Base-by-base conservation (phyloP, 1,140 invertebrate species). In the Lethrus apterus region DNA sequence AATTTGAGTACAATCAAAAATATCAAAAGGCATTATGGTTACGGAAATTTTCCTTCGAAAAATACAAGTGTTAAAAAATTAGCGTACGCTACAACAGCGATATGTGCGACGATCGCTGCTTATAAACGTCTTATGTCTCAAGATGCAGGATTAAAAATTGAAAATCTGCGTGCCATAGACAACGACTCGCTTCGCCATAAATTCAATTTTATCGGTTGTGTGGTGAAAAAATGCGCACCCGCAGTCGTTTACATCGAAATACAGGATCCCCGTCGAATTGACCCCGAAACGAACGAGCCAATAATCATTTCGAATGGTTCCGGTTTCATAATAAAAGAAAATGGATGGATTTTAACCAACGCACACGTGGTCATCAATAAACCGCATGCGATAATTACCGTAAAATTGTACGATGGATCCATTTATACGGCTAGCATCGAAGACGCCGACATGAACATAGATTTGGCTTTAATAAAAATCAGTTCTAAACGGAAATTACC, bases 261-360 rank as follows among this genome's bases (percentile, higher is more conserved):
- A 4, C 80, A 81, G 63, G 86, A 89, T 61, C 68, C 68, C 1
- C 73, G 74, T 49, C 63, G 75, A 42, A 56, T 76, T 17, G 76
- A 80, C 57, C 68, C 76, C 21, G 77, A 72, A 52, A 73, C 73
- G 30, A 75, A 84, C 0, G 68, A 76, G 55, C 77, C 79, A 3
- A 59, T 77, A 0, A 82, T 80, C 0, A 63, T 83, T 1, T 88
- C 85, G 1, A 86, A 85, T 67, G 85, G 93, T 2, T 95, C 92
- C 15, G 93, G 93, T 2, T 94, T 97, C 64, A 86, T 97, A 45
- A 83, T 96, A 3, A 72, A 79, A 31, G 75, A 81, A 44, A 81
- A 93, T 76, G 93, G 93, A 2, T 70, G 95, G 2, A 93, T 97
- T 57, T 54, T 97, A 10, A 96, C 93, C 2, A 97, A 95, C 73